Evolutionary conservation across 2,113 vertebrate species (phyloP).

Genomic region (Daboia siamensis): DNA sequence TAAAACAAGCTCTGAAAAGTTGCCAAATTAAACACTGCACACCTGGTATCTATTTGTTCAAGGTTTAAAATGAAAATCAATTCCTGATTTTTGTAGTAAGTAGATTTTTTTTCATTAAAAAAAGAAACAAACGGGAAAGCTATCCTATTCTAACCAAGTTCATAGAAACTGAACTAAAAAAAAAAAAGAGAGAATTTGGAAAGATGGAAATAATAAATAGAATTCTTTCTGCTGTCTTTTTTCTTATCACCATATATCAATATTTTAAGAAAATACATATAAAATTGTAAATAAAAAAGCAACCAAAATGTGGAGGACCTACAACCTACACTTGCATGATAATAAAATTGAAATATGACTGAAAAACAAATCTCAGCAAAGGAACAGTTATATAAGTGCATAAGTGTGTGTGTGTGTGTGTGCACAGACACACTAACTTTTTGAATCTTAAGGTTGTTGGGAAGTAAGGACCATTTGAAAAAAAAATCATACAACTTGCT

Average conservation of each 20-base stretch:
- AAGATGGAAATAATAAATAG: slow-evolving; percentile 23
- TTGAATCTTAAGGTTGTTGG: neutral
- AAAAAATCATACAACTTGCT: neutral
- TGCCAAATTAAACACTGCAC: slow-evolving; percentile 60
- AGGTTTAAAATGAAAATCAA: slow-evolving; percentile 64
- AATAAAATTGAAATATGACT: slow-evolving; percentile 61
- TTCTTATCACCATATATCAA: slow-evolving; percentile 45
- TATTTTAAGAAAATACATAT: slow-evolving; percentile 50
- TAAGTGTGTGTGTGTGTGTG: neutral
- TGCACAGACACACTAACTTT: neutral
- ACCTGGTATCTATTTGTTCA: slow-evolving; percentile 64
- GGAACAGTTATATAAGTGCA: slow-evolving; percentile 42
- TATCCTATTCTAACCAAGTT: slow-evolving; percentile 8
- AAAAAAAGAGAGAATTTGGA: slow-evolving; percentile 32
- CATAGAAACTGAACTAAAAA: neutral
- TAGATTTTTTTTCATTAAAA: neutral
- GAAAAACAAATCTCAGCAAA: slow-evolving; percentile 62
- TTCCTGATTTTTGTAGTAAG: slow-evolving; percentile 41
- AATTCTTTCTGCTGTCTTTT: slow-evolving; percentile 45
- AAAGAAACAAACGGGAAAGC: neutral
- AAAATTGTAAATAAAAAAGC: slow-evolving; percentile 43
- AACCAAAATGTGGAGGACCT: slow-evolving; percentile 50
- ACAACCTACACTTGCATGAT: slow-evolving; percentile 34
- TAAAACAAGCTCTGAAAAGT: slow-evolving; percentile 46
- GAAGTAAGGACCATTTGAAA: neutral